Base-by-base conservation (phyloP, 2,888 invertebrate species). In the Tipula lateralis region DNA sequence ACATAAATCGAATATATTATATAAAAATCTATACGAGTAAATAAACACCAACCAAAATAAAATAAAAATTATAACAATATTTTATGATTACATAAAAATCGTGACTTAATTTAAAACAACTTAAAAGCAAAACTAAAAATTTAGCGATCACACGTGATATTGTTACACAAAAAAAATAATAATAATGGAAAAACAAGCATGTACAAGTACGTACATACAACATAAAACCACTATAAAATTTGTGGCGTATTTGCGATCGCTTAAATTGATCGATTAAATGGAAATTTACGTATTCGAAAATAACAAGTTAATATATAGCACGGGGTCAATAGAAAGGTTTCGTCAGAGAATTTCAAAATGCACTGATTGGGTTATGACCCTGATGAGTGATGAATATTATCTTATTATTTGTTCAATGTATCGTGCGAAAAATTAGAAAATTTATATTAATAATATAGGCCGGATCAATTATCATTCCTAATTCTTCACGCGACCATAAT, bases 11-110 rank as follows among this genome's bases (percentile, higher is more conserved):
- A 39, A 66, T 2, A 66, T 9, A 24, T 16, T 16, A 36, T 16
- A 9, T 3, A n/a, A n/a, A n/a, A n/a, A n/a, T n/a, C 7, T 50
- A 50, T 7, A 24, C 7, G 7, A 13, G 24, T 66, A 66, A 66
- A 66, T 66, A 66, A 66, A 66, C 13, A 66, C 66, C 19, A 66
- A 66, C 66, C 4, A 19, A 50, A 50, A n/a, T n/a, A n/a, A n/a
- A 50, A 44, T 1, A 66, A 66, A 66, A 66, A 66, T 44, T 44
- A 44, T 66, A 66, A 66, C 24, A 66, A 66, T 66, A 66, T 66
- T 66, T 66, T 66, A 66, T 66, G 66, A 66, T 66, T 66, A 66
- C 24, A 66, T 24, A 66, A 66, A 66, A 66, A 66, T 66, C 66
- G 66, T 66, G 66, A 24, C 66, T 66, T 66, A 66, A 66, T 66